Evolutionary conservation across 2,113 vertebrate genomes (phyloP).

Genomic region (Lasiurus cinereus): DNA sequence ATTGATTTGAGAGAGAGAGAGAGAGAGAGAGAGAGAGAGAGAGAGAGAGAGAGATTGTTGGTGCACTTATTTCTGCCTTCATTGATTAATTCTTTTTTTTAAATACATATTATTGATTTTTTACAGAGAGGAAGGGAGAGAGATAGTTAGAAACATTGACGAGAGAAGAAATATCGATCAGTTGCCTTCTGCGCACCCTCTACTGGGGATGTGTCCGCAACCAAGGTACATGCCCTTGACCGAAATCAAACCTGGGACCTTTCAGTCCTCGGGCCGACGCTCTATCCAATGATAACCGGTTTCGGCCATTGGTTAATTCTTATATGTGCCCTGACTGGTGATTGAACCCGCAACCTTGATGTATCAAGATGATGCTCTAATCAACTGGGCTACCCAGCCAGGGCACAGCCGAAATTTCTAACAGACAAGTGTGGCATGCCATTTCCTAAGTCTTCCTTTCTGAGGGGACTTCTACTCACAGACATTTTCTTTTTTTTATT

Average conservation of each 20-base stretch:
- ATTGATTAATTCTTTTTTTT: neutral
- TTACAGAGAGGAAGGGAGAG: too few species aligned
- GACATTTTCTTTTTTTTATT: neutral
- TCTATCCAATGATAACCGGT: too few species aligned
- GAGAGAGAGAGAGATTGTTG: too few species aligned
- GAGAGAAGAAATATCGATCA: too few species aligned
- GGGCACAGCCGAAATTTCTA: conserved; percentile 11
- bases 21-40: too few species aligned
- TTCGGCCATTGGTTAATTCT: neutral
- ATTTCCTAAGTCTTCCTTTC: neutral
- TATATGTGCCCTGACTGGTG: neutral
- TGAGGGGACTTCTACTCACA: neutral
- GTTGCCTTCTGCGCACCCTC: too few species aligned
- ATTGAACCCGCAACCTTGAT: neutral
- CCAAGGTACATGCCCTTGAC: too few species aligned
- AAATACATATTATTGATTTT: too few species aligned
- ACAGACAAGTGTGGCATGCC: neutral
- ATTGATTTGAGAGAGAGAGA: neutral
- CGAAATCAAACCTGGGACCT: neutral
- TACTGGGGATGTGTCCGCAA: too few species aligned
- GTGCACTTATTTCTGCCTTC: too few species aligned
- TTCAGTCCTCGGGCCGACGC: too few species aligned
- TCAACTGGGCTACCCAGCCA: neutral
- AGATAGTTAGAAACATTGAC: too few species aligned
- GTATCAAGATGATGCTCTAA: neutral